Evolutionary conservation across 2,888 invertebrate genomes (phyloP).

Genomic region (Masnerella sp.): DNA sequence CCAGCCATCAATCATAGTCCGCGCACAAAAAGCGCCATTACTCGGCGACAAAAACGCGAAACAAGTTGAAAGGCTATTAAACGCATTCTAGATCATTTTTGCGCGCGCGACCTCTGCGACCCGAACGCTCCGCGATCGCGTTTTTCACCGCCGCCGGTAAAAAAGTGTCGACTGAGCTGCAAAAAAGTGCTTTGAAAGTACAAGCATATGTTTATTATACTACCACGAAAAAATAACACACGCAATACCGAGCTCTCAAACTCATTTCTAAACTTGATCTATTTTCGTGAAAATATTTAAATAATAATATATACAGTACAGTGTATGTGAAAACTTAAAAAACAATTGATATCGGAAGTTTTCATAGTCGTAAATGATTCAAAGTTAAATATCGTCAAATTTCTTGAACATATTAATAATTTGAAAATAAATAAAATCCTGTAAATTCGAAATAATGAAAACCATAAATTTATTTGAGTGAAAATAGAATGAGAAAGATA

Average conservation of each 20-base stretch:
- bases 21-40: slow-evolving; percentile 27
- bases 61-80: slow-evolving; percentile 48
- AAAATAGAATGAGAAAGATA: too few species aligned
- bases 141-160: slow-evolving; percentile 33
- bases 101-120: slow-evolving; percentile 31
- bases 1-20: slow-evolving; percentile 43
- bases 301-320: too few species aligned
- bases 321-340: too few species aligned
- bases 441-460: too few species aligned
- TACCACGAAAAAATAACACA: slow-evolving; percentile 26
- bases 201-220: slow-evolving; percentile 42
- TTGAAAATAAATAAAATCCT: too few species aligned
- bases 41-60: slow-evolving; percentile 13
- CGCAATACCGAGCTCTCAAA: slow-evolving; percentile 11
- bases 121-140: slow-evolving; percentile 35
- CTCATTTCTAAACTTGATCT: too few species aligned
- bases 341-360: too few species aligned
- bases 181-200: slow-evolving; percentile 42
- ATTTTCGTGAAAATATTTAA: too few species aligned
- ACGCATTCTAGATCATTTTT: slow-evolving; percentile 50
- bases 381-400: too few species aligned
- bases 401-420: too few species aligned
- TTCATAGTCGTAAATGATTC: too few species aligned
- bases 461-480: too few species aligned
- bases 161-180: slow-evolving; percentile 36